Conservation (phyloP, 92 coral and sea anemone genomes). For the Ricordea florida region DNA sequence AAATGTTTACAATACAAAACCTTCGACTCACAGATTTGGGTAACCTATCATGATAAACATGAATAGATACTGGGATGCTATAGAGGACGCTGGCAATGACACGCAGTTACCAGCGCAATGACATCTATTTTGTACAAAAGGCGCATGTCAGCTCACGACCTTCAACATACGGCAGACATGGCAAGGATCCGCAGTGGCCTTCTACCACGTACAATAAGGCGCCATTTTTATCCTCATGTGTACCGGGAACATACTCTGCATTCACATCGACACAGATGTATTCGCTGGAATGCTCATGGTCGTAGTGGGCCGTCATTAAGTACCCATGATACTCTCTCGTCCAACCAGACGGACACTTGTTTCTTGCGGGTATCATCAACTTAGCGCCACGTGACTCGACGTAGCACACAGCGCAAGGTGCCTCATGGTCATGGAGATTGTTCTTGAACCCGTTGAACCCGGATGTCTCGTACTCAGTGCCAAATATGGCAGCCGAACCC, state of each 20-base stretch:
- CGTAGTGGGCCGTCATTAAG: conserved; percentile 58
- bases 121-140: conserved; percentile 79
- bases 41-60: too few species aligned
- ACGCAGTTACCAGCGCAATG: too few species aligned
- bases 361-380: conserved; percentile 73
- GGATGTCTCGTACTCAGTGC: conserved; percentile 59
- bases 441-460: conserved; percentile 7
- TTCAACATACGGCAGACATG: conserved; percentile 34
- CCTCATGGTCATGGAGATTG: conserved; percentile 52
- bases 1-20: too few species aligned
- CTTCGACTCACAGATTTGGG: too few species aligned
- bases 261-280: conserved; percentile 67
- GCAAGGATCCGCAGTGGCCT: conserved; percentile 58
- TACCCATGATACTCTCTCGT: conserved; percentile 75
- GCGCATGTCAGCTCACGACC: conserved; percentile 76
- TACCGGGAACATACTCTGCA: conserved; percentile 33
- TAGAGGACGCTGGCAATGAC: too few species aligned
- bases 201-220: conserved; percentile 66
- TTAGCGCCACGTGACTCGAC: conserved; percentile 59
- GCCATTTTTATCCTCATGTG: conserved; percentile 26
- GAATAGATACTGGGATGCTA: too few species aligned
- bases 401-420: conserved; percentile 66
- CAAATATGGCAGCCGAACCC: conserved; percentile 35
- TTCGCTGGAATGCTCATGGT: conserved; percentile 16
- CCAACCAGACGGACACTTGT: conserved; percentile 75